Evolutionary conservation across 2,113 vertebrate species (phyloP), one percentile per base, ranked within the genome.

Genomic region (Pangasianodon gigas): DNA sequence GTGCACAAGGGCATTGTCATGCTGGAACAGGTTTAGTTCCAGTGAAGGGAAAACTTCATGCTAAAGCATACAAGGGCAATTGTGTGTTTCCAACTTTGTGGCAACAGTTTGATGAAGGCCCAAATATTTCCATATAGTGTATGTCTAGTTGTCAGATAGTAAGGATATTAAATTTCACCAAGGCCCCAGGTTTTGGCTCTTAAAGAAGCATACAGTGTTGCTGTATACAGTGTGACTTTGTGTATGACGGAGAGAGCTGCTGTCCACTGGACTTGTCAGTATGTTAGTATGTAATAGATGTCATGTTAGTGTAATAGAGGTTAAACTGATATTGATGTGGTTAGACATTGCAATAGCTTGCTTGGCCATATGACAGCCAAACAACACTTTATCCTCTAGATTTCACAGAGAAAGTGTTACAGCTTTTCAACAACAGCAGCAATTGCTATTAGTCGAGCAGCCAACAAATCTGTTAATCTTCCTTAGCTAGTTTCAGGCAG

Each of bases 381-480:
- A 37, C 69, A 41, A 71, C 14, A 37, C 4, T 6, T 71, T 18
- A 16, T 37, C 0, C 32, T 54, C 37, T 79, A 79, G 41, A 79
- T 48, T 80, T 80, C 26, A n/a, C 46, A 48, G 11, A 80, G 44
- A 80, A 80, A 1, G n/a, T 69, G 29, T 69, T 69, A 51, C 26
- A n/a, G 86, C 74, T 62, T 87, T 87, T 87, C 86, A 87, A 56
- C 86, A 65, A 44, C 74, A 48, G 74, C 75, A 56, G 41, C 44
- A 46, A 58, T 81, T 88, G 44, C 29, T 44, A 81, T 80, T 81
- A 65, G 44, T 41, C 65, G 87, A 80, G 87, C 44, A 26, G 74
- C 58, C 87, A 88, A 32, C 87, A 65, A 75, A 48, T 48, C 56
- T 88, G 26, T 88, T 88, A 65, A 80, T 88, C 75, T 88, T 88